Percentiles rank a stretch among this genome's conserved stretches.
phyloP scores from a whole-genome alignment of 2,797 vertebrate genomes.

The Enteromius anoplus region DNA sequence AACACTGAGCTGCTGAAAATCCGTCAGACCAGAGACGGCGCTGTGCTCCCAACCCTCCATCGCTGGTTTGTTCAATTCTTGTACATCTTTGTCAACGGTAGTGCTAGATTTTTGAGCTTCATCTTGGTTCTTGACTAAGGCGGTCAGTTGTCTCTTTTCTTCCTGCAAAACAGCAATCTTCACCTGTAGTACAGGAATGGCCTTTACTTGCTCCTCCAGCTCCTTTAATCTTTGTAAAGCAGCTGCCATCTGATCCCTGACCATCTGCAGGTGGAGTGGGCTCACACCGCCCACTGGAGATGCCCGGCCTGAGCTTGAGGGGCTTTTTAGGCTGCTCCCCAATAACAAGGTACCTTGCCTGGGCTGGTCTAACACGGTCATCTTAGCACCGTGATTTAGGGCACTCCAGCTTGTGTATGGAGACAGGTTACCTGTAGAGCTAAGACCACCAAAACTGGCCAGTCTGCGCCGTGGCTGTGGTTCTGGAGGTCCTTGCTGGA shows the following conservation, averaged over 20 bases:
- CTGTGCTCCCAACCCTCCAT: slow-evolving; percentile 71
- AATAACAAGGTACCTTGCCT: slow-evolving; percentile 77
- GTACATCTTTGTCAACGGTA: background rate
- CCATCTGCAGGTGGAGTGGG: slow-evolving; percentile 88
- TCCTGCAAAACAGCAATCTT: slow-evolving; percentile 95
- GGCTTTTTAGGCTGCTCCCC: slow-evolving; percentile 87
- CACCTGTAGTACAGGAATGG: slow-evolving; percentile 93
- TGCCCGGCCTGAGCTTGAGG: slow-evolving; percentile 87
- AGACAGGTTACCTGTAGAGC: slow-evolving; percentile 85
- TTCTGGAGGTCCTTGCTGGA: slow-evolving; percentile 66
- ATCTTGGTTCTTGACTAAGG: slow-evolving; percentile 82
- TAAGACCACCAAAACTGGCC: slow-evolving; percentile 91
- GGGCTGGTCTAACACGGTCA: slow-evolving; percentile 70
- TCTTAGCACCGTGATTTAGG: slow-evolving; percentile 73
- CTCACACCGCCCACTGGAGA: slow-evolving; percentile 85
- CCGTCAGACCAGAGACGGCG: slow-evolving; percentile 74
- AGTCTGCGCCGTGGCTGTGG: slow-evolving; percentile 83
- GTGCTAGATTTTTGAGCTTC: slow-evolving; percentile 39
- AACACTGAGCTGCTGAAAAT: slow-evolving; percentile 84
- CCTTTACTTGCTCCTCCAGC: slow-evolving; percentile 93
- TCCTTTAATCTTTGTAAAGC: slow-evolving; percentile 93
- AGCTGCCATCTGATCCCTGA: slow-evolving; percentile 96
- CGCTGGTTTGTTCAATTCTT: slow-evolving; percentile 51
- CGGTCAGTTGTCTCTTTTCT: slow-evolving; percentile 89
- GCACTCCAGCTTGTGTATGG: slow-evolving; percentile 84